Evolutionary conservation across 2,113 vertebrate genomes (phyloP), one percentile per base, ranked within the genome.

Genomic region (Catagonus wagneri): DNA sequence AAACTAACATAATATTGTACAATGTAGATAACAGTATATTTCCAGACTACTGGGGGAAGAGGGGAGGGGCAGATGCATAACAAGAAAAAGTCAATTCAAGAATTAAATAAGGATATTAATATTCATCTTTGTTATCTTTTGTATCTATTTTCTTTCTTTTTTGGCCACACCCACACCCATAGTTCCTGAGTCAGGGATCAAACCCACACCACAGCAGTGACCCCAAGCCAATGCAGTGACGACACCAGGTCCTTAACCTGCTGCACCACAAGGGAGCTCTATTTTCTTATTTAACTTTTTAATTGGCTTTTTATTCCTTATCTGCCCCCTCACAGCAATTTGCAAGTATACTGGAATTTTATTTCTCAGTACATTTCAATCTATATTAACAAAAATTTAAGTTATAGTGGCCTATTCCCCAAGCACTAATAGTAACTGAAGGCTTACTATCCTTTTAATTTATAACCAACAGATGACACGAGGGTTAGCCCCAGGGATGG

Each of bases 91-190:
- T 80, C 74, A 95, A 90, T 81, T 95, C 9, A 95, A 90, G 93
- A 89, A 87, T 86, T 68, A 97, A 83, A 95, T 65, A 65, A 87
- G 34, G 27, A 85, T 68, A 96, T 87, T 87, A 80, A 96, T 63
- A 93, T 89, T 89, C 20, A 92, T 61, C 34, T 71, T 12, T 56
- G 27, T 95, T 89, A 92, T 93, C 83, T 91, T 68, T 87, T 52
- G 13, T 83, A 91, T 85, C 25, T 16, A 75, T 80, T 96, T 90
- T 36, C 14, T 92, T 87, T 44, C 44, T 44, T 44, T n/a, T 44
- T 44, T 44, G 44, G 44, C 44, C 44, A 44, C 8, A 44, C 44
- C 44, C 44, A 44, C 44, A 44, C 44, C 44, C 44, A 44, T 8
- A 6, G 44, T 44, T 44, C 44, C 44, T 44, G 44, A 8, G 44